Evolutionary conservation across 2,797 vertebrate genomes (phyloP).

Genomic region (Enteromius fasciolatus): DNA sequence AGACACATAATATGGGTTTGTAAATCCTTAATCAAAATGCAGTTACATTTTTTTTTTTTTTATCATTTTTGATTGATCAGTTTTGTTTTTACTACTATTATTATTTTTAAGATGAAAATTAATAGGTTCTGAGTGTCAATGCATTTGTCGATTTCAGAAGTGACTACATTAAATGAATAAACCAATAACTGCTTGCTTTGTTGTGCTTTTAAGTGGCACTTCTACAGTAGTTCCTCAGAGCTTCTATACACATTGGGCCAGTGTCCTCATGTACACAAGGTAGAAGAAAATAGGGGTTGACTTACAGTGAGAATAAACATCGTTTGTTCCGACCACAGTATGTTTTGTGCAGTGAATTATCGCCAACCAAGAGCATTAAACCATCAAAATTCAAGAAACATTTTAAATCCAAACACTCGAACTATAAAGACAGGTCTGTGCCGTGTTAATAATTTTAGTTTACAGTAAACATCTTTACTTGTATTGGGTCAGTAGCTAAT

Average conservation of each 20-base stretch:
- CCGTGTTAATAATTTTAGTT: background rate
- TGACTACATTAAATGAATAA: background rate
- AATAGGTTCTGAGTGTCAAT: background rate
- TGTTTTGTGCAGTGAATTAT: slow-evolving; percentile 3
- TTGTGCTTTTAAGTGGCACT: background rate
- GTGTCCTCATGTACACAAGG: background rate
- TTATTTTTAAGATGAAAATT: background rate
- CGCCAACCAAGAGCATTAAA: slow-evolving; percentile 2
- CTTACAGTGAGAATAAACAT: background rate
- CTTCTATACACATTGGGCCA: background rate
- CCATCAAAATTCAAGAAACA: slow-evolving; percentile 22
- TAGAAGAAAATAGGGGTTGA: background rate
- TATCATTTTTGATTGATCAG: background rate
- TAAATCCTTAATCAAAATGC: background rate
- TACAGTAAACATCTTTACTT: background rate
- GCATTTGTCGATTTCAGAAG: background rate
- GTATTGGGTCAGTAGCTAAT: background rate
- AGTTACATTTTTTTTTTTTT: no score
- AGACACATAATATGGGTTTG: background rate
- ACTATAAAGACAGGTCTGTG: background rate
- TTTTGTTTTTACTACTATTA: background rate
- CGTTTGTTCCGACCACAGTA: background rate
- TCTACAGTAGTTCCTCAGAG: background rate
- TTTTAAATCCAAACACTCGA: background rate
- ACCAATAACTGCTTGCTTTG: background rate